Base-by-base conservation (phyloP, 2,113 vertebrate genomes). In the Gasterosteus aculeatus region DNA sequence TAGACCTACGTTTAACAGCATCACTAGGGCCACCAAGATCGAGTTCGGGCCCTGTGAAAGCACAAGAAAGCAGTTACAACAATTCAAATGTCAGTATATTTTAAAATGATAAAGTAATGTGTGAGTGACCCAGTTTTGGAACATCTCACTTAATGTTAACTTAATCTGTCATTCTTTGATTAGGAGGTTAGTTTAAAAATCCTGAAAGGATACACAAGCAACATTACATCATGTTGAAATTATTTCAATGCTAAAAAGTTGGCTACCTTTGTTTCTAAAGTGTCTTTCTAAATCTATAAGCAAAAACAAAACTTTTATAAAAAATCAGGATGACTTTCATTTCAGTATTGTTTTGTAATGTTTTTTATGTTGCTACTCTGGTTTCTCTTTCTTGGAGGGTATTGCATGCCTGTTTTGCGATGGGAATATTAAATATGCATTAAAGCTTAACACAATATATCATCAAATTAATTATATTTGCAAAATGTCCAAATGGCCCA, bases 1-100 rank as follows among this genome's bases (percentile, higher is more conserved):
- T 94, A 99, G 91, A 87, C 97, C 97, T 83, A 99, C 95, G 92
- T 99, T 99, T 94, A 99, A 92, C 91, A 99, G 95, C 97, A 99
- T 99, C 90, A 99, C 97, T 41, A 99, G 93, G 83, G 94, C 94
- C 75, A 99, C 97, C 96, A 99, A 92, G 90, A 99, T 92, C 26
- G 97, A 97, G 90, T 98, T 98, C 80, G 97, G 96, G 92, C 96
- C 94, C 97, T 99, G 90, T 85, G 81, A 93, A 93, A 39, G 82
- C 46, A 82, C 91, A 89, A 88, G 83, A 77, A 73, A 68, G 51
- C 51, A 54, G 22, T 29, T 22, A 26, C 3, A 29, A 11, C n/a
- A 54, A 54, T 54, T 4, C 51, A 54, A 56, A 56, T 14, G 2
- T 29, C 11, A 56, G 12, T 26, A 56, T 5, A 56, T 56, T 29